These are phyloP conservation scores for Myodes glareolus DNA, from an alignment of 2,113 vertebrate species.

Conservation along the genomic window DNA sequence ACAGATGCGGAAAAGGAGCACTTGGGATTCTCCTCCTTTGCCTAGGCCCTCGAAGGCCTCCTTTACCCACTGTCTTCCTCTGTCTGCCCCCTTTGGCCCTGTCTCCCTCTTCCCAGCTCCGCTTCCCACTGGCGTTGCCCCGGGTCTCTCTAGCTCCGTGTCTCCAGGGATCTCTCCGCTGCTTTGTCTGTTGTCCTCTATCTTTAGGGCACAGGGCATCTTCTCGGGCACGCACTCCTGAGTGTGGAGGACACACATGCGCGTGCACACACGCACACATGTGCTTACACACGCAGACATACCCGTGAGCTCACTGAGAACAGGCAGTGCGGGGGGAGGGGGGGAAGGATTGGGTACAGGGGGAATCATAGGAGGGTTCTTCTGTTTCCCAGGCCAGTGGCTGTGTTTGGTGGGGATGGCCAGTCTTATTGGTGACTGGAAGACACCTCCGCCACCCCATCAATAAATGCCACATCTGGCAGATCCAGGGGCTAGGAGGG, in stretches of 20 bases:
- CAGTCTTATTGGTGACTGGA: not conserved
- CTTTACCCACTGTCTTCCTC: not conserved
- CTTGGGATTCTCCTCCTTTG: not conserved
- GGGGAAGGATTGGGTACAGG: not conserved
- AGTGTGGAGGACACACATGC: not conserved
- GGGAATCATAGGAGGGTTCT: not conserved
- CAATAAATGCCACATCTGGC: not conserved
- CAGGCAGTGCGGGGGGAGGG: not conserved
- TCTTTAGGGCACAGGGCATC: not conserved
- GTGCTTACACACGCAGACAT: no score
- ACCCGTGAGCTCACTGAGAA: no score
- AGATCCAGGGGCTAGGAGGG: not conserved
- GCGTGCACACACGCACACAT: rapidly evolving
- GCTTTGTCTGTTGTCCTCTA: not conserved
- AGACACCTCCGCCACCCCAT: not conserved
- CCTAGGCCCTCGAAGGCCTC: no score
- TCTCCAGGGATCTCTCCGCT: not conserved
- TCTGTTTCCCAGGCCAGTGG: not conserved
- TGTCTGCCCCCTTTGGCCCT: not conserved
- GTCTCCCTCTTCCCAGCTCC: not conserved
- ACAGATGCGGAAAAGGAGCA: not conserved
- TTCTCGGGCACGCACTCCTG: not conserved
- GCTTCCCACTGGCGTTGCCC: not conserved
- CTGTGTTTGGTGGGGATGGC: not conserved
- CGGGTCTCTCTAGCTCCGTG: not conserved